Base-by-base conservation (phyloP, 2,888 invertebrate species). In the Xiphydria camelus region DNA sequence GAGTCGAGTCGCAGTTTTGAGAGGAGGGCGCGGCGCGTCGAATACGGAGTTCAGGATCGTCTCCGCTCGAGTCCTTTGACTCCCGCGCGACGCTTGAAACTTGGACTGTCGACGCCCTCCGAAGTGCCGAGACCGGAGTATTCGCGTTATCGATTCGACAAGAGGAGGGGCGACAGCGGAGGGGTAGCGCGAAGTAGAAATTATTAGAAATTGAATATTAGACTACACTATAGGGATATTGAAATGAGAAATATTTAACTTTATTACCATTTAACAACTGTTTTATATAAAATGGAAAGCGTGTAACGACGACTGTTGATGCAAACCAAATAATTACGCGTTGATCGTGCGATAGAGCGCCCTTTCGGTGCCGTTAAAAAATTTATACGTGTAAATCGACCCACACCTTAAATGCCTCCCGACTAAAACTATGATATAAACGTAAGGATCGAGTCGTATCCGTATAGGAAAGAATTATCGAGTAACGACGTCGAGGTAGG, bases 311-410 rank as follows among this genome's bases (percentile, higher is more conserved):
- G 29, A 29, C 29, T 29, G 29, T 29, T 29, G 29, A 29, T 29
- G 15, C 15, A 29, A 29, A 29, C 29, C 12, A 29, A 29, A 29
- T 7, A 29, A 29, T 29, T 29, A 29, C 29, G 29, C 15, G 15
- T 29, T 29, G 15, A 14, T 12, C n/a, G n/a, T n/a, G n/a, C n/a
- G 15, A 12, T 7, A 10, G 15, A 12, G 29, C 15, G 15, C 29
- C 29, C 12, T 12, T 38, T 34, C 47, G 50, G 48, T 49, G 55
- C 43, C 49, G 47, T 57, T 51, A 57, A 57, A 55, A 49, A 53
- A 55, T 61, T 60, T 62, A 51, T 61, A 61, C 61, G 54, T 61
- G 59, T 61, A 58, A 59, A 63, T n/a, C n/a, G 45, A 61, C 52
- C 55, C 56, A 57, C 56, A 59, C 61, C 59, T 62, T 59, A 63